phyloP scores from a whole-genome alignment of 2,888 invertebrate species.

The Eurytoma adleriae region DNA sequence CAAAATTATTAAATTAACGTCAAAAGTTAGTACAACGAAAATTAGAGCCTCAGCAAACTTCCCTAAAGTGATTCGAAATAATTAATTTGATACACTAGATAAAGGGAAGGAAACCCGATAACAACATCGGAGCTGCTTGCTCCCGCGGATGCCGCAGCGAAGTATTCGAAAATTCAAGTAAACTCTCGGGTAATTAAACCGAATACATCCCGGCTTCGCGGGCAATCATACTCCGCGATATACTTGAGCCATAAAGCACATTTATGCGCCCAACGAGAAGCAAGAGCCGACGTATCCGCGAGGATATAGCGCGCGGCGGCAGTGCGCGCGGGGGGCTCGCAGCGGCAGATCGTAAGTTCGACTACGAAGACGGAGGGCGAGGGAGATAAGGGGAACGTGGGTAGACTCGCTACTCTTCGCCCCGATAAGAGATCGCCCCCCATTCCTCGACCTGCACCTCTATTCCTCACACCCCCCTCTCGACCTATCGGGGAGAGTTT shows the following conservation, averaged over 20 bases:
- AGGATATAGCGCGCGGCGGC: not conserved
- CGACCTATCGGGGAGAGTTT: slow-evolving; percentile 21
- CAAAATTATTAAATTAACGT: too few species aligned
- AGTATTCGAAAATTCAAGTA: slow-evolving; percentile 25
- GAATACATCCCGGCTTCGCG: not conserved
- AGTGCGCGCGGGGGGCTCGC: not conserved
- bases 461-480: slow-evolving; percentile 52
- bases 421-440: slow-evolving; percentile 71
- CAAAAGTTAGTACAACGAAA: too few species aligned
- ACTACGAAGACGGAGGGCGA: slow-evolving; percentile 54
- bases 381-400: slow-evolving; percentile 72
- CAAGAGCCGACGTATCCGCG: not conserved
- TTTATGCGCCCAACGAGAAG: slow-evolving; percentile 26
- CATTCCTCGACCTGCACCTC: slow-evolving; percentile 63
- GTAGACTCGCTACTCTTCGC: slow-evolving; percentile 68
- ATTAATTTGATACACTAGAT: not conserved
- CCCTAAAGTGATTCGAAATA: not conserved
- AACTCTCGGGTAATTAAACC: slow-evolving; percentile 45
- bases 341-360: slow-evolving; percentile 56
- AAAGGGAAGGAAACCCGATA: not conserved
- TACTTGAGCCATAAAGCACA: slow-evolving; percentile 38
- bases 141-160: not conserved
- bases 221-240: slow-evolving; percentile 35
- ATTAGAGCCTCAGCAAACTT: not conserved
- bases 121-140: not conserved